Evolutionary conservation across 2,113 vertebrate species (phyloP), one percentile per base, ranked within the genome.

Genomic region (Agapornis roseicollis): DNA sequence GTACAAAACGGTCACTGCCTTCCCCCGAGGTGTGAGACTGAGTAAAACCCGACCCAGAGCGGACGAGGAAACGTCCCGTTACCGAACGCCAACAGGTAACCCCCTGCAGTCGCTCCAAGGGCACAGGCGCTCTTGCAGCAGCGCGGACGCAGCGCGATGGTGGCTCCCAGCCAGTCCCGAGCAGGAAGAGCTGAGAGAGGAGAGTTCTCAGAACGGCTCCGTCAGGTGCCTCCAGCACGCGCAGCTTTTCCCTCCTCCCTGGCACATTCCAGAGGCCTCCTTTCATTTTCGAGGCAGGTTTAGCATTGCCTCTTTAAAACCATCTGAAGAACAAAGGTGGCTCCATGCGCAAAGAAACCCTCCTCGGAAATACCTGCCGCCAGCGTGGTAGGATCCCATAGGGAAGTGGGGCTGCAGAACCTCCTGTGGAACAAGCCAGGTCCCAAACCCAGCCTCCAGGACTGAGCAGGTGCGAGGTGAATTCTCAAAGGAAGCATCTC

Each of bases 51-150:
- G 27, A 63, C 90, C 4, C 41, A 17, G 68, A 72, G 78, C 1
- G 94, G 25, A 49, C 69, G 46, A 23, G 47, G 37, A 70, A 69
- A 93, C 7, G 22, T 31, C 77, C 95, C 88, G 88, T 91, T 37
- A 81, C 6, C 58, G 52, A 87, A 82, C 80, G 50, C 83, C 97
- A 98, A 98, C 97, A 97, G 98, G 98, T 98, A 98, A 84, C 91
- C 50, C 86, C 94, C 70, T 97, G 97, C 97, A 95, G 93, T 97
- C 96, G 97, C 66, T 11, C 24, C 85, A 76, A 49, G 25, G 60
- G 50, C 71, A 41, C 19, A 13, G 3, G 85, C 85, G 68, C 81
- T 44, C 55, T 83, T 80, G 50, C n/a, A 91, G 65, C 88, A 87
- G 64, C 61, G 80, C 77, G 1, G 22, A 53, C 24, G 63, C 39